Evolutionary conservation across 1,140 invertebrate species (phyloP), one percentile per base, ranked within the genome.

Genomic region (Ceratosolen fusciceps): DNA sequence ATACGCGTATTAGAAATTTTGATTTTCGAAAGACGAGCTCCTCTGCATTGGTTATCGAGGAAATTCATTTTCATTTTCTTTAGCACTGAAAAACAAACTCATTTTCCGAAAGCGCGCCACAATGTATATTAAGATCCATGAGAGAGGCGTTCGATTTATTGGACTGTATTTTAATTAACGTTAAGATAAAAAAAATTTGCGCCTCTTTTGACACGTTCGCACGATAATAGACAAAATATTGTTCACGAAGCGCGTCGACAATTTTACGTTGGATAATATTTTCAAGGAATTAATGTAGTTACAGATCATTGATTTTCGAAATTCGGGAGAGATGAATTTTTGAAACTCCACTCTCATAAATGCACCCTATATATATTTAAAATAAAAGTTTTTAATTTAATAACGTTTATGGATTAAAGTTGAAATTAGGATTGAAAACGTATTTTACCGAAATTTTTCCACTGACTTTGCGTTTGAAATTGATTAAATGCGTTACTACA

Each of bases 51-150:
- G 2, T 62, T 74, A 62, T 62, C 39, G n/a, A n/a, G 67, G 54
- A 60, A 77, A 77, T 77, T 72, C 37, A 60, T 77, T 77, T 77
- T 72, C 37, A 60, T 77, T 77, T 68, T 60, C 1, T 77, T 65
- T 65, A 47, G n/a, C 24, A 39, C 26, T 54, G 47, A 29, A 68
- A 76, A 52, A 76, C 52, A 77, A 68, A 43, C 16, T 34, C 49
- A 37, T 62, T 47, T 14, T 24, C 12, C 0, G n/a, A n/a, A 24
- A 24, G 37, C 16, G 5, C 7, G 19, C 3, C 19, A 58, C 58
- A 24, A 62, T 74, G 47, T 60, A 54, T 21, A n/a, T 16, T 34
- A 7, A 47, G 60, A 16, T 14, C 24, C 21, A n/a, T 74, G 47
- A 31, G 56, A 24, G 9, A 24, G 7, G 2, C 39, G 19, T 49